Evolutionary conservation across 2,113 vertebrate species (phyloP).

Genomic region (Promerops cafer): DNA sequence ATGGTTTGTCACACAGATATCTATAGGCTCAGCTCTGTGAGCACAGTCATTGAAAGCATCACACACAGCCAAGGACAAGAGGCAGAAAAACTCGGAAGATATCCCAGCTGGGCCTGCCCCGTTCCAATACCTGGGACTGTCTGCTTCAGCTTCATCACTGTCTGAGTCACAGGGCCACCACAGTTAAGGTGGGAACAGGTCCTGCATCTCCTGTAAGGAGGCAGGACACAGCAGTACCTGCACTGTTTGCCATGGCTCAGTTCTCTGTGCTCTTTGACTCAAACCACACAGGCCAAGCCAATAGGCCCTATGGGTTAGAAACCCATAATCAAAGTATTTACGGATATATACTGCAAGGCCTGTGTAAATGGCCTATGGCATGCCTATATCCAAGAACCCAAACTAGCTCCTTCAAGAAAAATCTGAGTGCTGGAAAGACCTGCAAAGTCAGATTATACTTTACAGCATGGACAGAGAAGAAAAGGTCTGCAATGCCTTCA

Average conservation of each 20-base stretch:
- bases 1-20: not conserved
- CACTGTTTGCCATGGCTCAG: rapidly evolving
- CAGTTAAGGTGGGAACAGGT: not conserved
- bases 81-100: not conserved
- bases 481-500: not conserved
- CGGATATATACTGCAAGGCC: not conserved
- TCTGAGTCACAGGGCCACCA: not conserved
- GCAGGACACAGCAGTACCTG: not conserved
- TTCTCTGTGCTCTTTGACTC: not conserved
- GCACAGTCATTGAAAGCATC: not conserved
- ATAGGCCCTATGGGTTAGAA: not conserved
- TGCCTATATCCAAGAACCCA: not conserved
- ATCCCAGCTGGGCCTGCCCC: not conserved
- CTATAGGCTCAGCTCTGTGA: not conserved
- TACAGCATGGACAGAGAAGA: not conserved
- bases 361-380: not conserved
- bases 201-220: not conserved
- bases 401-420: not conserved
- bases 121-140: not conserved
- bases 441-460: not conserved
- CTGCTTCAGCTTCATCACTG: not conserved
- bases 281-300: not conserved
- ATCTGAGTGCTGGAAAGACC: not conserved
- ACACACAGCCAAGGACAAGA: not conserved
- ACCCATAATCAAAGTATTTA: not conserved